Base-by-base conservation (phyloP, 2,113 vertebrate genomes). In the zebrafish (Danio rerio) region DNA sequence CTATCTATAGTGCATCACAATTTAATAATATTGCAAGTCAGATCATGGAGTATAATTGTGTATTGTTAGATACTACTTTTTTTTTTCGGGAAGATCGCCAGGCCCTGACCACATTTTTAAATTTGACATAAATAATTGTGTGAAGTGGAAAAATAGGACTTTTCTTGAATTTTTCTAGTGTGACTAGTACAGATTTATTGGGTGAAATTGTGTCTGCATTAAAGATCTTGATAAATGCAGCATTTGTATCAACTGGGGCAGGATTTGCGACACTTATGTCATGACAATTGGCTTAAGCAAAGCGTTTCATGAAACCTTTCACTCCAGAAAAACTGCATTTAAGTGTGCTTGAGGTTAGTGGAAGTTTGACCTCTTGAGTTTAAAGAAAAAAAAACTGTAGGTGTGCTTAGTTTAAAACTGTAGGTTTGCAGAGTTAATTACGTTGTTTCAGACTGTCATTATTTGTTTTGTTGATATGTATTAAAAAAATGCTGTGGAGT, bases 61-160 rank as follows among this genome's bases (percentile, higher is more conserved):
- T n/a, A n/a, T n/a, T n/a, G n/a, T n/a, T n/a, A n/a, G n/a, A n/a
- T n/a, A n/a, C n/a, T n/a, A n/a, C n/a, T n/a, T n/a, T n/a, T n/a
- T n/a, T n/a, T 50, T 50, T 50, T 9, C 49, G 49, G 49, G 49
- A 7, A 9, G 11, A 52, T 52, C 5, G 49, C 49, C 49, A 7
- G 11, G 2, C 49, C 11, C 49, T 52, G 5, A 68, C 42, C 8
- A 45, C 4, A 47, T 68, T 42, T 47, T 11, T 69, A 20, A 45
- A 40, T 79, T 13, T 79, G 5, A 56, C 15, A 21, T 63, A 7
- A 15, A 47, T 80, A 47, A 20, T 68, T 55, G 77, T 42, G 55
- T 79, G 6, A 42, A 66, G 16, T 68, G 15, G 31, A 40, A 65
- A 65, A 78, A 15, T 53, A 11, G 47, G 59, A 65, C 45, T 40